Evolutionary conservation across 2,888 invertebrate species (phyloP).

Genomic region (Ormyrus thymus): DNA sequence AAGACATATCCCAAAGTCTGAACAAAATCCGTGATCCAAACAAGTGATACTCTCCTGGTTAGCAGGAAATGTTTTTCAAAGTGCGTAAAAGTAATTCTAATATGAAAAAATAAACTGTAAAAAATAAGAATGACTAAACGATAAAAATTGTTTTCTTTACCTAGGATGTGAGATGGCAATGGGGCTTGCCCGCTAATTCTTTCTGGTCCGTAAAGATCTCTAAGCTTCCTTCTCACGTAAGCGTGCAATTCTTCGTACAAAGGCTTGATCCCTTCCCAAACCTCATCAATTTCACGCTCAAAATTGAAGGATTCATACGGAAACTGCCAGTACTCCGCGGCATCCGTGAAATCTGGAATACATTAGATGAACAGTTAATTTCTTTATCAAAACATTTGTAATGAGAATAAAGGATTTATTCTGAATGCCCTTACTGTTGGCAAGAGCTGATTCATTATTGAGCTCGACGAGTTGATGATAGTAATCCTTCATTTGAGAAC

Average conservation of each 20-base stretch:
- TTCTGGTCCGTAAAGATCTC: conserved; percentile 90
- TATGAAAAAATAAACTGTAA: no score
- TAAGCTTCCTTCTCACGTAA: conserved; percentile 89
- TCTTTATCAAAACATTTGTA: background rate
- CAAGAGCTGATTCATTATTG: conserved; percentile 86
- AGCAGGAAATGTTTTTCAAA: no score
- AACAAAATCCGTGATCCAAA: no score
- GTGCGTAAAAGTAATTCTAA: no score
- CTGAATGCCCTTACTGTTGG: conserved; percentile 80
- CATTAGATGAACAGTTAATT: conserved; percentile 6
- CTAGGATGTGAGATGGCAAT: conserved; percentile 89
- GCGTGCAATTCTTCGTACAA: conserved; percentile 92
- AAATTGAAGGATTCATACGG: conserved; percentile 88
- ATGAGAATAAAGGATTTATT: background rate
- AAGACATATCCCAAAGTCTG: no score
- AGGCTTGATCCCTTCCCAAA: conserved; percentile 90
- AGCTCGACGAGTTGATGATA: conserved; percentile 87
- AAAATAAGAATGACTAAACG: no score
- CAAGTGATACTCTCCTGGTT: no score
- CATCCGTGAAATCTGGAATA: conserved; percentile 87
- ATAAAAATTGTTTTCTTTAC: conserved; percentile 65
- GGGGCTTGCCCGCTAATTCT: conserved; percentile 87
- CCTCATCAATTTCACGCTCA: conserved; percentile 85
- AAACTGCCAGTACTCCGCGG: conserved; percentile 92
- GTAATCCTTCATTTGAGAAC: conserved; percentile 85